Conservation (phyloP, 2,797 vertebrate species). For the Coreius guichenoti region DNA sequence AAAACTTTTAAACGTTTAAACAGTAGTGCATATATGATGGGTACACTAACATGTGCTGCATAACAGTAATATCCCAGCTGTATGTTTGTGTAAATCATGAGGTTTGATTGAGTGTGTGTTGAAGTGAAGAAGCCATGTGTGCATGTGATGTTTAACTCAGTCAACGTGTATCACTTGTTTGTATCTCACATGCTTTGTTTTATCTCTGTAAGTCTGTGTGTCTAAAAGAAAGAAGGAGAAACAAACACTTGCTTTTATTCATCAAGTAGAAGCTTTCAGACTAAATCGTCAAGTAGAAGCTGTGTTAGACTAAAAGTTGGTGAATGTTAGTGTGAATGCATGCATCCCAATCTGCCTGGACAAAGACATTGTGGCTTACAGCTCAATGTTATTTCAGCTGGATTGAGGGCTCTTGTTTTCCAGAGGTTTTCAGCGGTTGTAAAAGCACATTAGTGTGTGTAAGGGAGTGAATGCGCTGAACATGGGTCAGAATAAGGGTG, state of each 20-base stretch:
- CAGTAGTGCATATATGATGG: background rate
- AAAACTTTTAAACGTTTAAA: too few relatives aligned
- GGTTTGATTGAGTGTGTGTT: background rate
- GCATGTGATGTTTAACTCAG: slow-evolving; percentile 35
- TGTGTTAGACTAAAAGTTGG: background rate
- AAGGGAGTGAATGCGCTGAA: background rate
- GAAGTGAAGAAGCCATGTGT: slow-evolving; percentile 12
- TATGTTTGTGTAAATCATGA: background rate
- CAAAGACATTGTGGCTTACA: background rate
- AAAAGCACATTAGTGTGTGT: slow-evolving; percentile 40
- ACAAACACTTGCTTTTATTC: background rate
- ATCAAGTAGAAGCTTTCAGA: background rate
- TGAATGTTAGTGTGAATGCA: background rate
- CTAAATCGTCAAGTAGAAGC: background rate
- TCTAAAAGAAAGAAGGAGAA: background rate
- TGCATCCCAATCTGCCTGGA: background rate
- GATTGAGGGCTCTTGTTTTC: background rate
- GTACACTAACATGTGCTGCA: background rate
- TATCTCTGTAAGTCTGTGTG: background rate
- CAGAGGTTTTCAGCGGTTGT: slow-evolving; percentile 34
- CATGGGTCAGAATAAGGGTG: slow-evolving; percentile 26
- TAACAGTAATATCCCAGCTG: background rate
- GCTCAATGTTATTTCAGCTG: slow-evolving; percentile 43
- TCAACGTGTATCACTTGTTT: background rate
- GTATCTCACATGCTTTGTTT: background rate